These are phyloP conservation scores for Vandiemenella viatica DNA, from an alignment of 2,888 invertebrate species.

Conservation along the genomic window DNA sequence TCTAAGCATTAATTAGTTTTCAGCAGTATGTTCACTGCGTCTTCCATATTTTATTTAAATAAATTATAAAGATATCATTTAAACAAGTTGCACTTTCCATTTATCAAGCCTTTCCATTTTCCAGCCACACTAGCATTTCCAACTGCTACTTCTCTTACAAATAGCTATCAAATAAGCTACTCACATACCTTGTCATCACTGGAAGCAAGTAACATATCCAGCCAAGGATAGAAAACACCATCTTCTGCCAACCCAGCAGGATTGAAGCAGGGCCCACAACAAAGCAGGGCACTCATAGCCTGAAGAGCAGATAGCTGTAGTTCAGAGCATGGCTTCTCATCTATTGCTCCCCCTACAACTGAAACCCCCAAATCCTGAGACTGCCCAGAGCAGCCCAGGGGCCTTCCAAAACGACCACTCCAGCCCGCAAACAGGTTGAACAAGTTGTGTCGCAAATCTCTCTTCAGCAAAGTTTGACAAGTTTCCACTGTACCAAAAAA, in stretches of 20 bases:
- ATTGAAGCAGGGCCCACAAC: constrained; percentile 92
- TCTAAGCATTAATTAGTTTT: no score
- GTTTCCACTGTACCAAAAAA: constrained; percentile 73
- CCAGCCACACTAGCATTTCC: no score
- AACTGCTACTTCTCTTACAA: no score
- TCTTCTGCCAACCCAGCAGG: constrained; percentile 72
- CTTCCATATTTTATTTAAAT: no score
- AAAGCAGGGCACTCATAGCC: constrained; percentile 89
- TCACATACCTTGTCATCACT: constrained; percentile 60
- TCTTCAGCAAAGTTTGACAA: constrained; percentile 67
- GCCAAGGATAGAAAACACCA: constrained; percentile 84
- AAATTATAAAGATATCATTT: no score
- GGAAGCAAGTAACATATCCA: constrained; percentile 78
- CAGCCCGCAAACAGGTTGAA: constrained; percentile 87
- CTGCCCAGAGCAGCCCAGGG: constrained; percentile 28
- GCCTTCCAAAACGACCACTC: constrained; percentile 76
- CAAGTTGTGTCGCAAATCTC: constrained; percentile 71
- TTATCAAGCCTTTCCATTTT: no score
- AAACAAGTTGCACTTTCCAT: no score
- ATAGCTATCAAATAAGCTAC: no score
- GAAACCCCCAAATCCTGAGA: constrained; percentile 3
- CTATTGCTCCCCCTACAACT: constrained; percentile 5
- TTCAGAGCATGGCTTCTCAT: constrained; percentile 26
- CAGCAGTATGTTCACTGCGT: no score
- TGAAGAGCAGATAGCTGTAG: constrained; percentile 45